Conservation (phyloP, 2,888 invertebrate genomes). For the Fragum whitleyi region DNA sequence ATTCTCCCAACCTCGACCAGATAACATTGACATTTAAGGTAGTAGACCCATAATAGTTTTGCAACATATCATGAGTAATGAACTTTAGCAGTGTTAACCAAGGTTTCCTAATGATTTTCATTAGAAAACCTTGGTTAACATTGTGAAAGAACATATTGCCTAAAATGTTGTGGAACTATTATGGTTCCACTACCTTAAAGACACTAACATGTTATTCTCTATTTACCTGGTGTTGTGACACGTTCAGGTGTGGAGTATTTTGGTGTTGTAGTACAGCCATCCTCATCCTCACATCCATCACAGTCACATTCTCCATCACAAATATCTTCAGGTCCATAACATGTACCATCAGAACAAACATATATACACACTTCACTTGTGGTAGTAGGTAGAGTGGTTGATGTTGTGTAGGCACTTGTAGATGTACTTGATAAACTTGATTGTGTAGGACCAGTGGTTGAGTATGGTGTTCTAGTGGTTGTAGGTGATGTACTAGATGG, state of each 20-base stretch:
- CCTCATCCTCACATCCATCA: not conserved
- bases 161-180: too few species aligned
- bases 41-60: too few species aligned
- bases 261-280: not conserved
- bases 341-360: not conserved
- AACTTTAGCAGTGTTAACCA: too few species aligned
- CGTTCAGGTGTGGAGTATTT: constrained; percentile 5
- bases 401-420: constrained; percentile 2
- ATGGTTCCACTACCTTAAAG: too few species aligned
- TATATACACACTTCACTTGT: not conserved
- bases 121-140: too few species aligned
- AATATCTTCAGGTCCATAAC: not conserved
- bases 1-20: too few species aligned
- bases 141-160: too few species aligned
- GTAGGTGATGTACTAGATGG: constrained; percentile 6
- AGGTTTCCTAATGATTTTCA: too few species aligned
- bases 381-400: not conserved
- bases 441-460: not conserved
- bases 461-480: not conserved
- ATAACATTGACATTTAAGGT: too few species aligned
- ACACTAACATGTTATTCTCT: too few species aligned
- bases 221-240: not conserved
- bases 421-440: not conserved
- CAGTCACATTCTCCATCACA: constrained; percentile 17
- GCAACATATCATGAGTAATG: too few species aligned